Percentiles rank a stretch among this genome's conserved stretches.
These are phyloP conservation scores for Heliconius melpomene DNA, from an alignment of 1,140 invertebrate species.

Conservation along the genomic window DNA sequence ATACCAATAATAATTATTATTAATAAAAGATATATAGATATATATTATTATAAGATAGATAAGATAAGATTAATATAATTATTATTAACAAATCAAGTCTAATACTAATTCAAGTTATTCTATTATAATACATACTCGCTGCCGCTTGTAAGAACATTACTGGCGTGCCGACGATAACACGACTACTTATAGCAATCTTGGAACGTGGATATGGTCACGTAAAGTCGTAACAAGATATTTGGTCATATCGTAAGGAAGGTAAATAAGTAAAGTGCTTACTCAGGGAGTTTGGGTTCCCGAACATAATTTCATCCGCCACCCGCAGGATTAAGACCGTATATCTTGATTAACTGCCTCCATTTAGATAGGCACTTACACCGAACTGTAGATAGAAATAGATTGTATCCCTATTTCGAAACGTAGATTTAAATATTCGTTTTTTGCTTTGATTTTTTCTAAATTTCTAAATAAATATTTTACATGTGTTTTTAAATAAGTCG, in stretches of 20 bases:
- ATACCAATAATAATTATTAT: no score
- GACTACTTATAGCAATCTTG: slow-evolving; percentile 6
- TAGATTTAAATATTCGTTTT: not conserved
- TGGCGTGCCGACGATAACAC: not conserved
- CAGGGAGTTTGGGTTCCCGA: slow-evolving; percentile 27
- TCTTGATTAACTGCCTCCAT: slow-evolving; percentile 60
- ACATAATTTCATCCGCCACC: slow-evolving; percentile 39
- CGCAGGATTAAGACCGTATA: slow-evolving; percentile 55
- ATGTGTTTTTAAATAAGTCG: no score
- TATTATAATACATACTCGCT: not conserved
- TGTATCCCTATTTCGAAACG: not conserved
- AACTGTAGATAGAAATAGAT: slow-evolving; percentile 23
- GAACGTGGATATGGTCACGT: slow-evolving; percentile 19
- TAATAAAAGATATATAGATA: no score
- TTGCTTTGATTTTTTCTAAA: not conserved
- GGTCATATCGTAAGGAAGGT: slow-evolving; percentile 35
- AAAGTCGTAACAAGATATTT: slow-evolving; percentile 33
- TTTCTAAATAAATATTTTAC: not conserved
- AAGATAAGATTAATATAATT: not conserved
- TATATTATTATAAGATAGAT: no score
- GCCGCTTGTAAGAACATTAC: slow-evolving; percentile 2
- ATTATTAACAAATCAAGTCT: not conserved
- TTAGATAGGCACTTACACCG: slow-evolving; percentile 33
- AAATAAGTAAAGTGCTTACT: slow-evolving; percentile 54
- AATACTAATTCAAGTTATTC: not conserved